A percentile compares a stretch with the other conserved stretches of the same genome.
phyloP scores from a whole-genome alignment of 1,140 invertebrate species.

The Conus ventricosus region DNA sequence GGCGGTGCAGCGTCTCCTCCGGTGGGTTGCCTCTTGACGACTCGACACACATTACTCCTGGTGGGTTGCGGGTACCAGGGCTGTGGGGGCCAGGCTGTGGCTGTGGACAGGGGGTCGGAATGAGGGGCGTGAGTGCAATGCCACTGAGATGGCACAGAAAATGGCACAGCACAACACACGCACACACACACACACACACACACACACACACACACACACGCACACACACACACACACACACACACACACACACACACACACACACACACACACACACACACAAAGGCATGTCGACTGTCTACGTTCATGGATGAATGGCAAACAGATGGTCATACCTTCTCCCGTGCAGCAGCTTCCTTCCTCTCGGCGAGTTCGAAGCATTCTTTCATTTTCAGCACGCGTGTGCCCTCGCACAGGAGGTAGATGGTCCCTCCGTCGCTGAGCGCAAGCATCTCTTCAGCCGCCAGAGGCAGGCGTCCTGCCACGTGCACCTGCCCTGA shows the following conservation, averaged over 20 bases:
- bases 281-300: neutral
- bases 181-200: neutral
- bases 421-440: constrained; percentile 21
- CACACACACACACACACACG: neutral
- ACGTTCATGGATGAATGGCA: neutral
- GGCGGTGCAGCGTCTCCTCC: no score
- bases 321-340: neutral
- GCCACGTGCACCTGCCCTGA: neutral
- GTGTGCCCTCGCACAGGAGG: neutral
- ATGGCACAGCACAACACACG: neutral
- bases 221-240: neutral
- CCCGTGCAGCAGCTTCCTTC: neutral
- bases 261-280: neutral
- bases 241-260: constrained; percentile 15
- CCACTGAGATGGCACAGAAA: no score
- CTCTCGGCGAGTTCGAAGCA: neutral
- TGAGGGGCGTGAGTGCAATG: no score
- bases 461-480: neutral
- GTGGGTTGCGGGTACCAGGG: no score
- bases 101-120: no score
- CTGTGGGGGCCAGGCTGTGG: no score
- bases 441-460: neutral
- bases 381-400: neutral
- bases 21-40: no score
- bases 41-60: no score